Evolutionary conservation across 2,797 vertebrate species (phyloP).

Genomic region (Sebastes iracundus): DNA sequence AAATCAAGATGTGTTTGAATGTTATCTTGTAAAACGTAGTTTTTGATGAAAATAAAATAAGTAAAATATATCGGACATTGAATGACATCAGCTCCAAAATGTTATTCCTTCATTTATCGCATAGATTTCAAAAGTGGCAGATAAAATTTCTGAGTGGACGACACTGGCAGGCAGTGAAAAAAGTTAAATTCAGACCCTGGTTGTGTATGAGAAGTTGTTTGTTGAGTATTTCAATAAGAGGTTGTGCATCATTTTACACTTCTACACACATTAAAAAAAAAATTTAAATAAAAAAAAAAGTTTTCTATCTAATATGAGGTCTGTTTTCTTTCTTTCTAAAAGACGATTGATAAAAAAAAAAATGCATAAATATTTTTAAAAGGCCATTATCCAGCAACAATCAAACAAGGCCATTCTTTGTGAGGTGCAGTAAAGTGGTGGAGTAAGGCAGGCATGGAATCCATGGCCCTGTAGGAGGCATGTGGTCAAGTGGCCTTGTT

Average conservation of each 20-base stretch:
- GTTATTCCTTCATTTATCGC: no score
- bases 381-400: constrained; percentile 1
- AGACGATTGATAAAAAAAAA: background rate
- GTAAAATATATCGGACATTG: no score
- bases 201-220: background rate
- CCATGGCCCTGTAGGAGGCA: constrained; percentile 60
- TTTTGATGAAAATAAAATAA: no score
- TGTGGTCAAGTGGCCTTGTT: constrained; percentile 76
- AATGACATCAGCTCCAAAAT: no score
- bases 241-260: background rate
- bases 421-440: constrained; percentile 38
- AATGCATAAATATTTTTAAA: constrained; percentile 6
- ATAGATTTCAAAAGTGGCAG: no score
- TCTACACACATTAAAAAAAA: background rate
- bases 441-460: constrained; percentile 47
- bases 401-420: constrained; percentile 42
- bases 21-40: no score
- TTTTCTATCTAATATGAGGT: background rate
- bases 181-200: no score
- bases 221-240: background rate
- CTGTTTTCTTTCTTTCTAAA: background rate
- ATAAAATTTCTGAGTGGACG: no score
- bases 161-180: no score
- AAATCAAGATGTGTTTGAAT: no score
- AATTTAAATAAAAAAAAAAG: background rate